A percentile compares a stretch with the other conserved stretches of the same genome.
Conservation (phyloP, 2,113 vertebrate species). For the Otus sunia region DNA sequence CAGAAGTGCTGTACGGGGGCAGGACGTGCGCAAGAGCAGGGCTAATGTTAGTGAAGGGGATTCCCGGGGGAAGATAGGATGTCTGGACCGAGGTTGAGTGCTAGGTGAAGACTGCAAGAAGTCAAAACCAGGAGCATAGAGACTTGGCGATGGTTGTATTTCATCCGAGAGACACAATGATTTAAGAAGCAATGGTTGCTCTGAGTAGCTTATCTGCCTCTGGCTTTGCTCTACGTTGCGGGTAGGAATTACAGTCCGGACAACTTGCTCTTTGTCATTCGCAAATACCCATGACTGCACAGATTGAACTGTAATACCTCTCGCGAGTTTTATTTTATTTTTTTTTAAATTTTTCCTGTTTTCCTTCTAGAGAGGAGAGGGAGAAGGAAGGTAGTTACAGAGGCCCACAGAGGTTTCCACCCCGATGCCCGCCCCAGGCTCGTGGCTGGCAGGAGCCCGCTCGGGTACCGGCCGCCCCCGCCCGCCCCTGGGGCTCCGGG, state of each 20-base stretch:
- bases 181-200: background rate
- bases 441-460: fast-evolving
- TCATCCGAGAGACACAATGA: background rate
- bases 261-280: background rate
- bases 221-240: background rate
- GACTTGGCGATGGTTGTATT: background rate
- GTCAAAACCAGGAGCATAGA: background rate
- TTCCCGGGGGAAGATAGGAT: background rate
- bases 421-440: fast-evolving
- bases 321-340: fast-evolving
- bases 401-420: fast-evolving
- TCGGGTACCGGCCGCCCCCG: fast-evolving
- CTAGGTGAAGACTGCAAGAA: background rate
- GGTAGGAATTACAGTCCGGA: background rate
- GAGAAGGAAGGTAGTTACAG: background rate
- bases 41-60: background rate
- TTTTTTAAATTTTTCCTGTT: fast-evolving
- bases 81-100: background rate
- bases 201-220: background rate
- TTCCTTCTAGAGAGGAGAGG: background rate
- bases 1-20: background rate
- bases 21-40: background rate
- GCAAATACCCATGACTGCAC: background rate
- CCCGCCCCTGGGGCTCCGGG: background rate
- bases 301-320: background rate